A percentile compares a stretch with the other conserved stretches of the same genome.
Conservation (phyloP, 2,888 invertebrate species). For the Eupelmus urozonus region DNA sequence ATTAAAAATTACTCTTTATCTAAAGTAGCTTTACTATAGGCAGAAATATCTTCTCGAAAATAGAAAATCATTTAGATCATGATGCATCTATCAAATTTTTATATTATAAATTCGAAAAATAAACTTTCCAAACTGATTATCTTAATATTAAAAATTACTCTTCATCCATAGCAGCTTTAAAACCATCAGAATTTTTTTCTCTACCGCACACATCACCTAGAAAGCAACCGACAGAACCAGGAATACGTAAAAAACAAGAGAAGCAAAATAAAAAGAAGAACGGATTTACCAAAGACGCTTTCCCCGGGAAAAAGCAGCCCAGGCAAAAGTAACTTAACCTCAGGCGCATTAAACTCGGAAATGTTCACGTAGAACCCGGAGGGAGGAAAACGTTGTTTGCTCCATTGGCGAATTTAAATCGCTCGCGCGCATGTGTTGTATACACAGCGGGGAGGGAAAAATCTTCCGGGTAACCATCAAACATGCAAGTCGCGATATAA, state of each 20-base stretch:
- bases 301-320: background rate
- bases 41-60: too few relatives aligned
- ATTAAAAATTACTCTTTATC: too few relatives aligned
- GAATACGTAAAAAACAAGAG: background rate
- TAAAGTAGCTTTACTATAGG: too few relatives aligned
- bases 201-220: too few relatives aligned
- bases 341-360: conserved; percentile 20
- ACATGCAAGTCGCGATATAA: conserved; percentile 39
- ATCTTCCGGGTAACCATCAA: conserved; percentile 22
- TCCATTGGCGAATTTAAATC: conserved; percentile 41
- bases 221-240: background rate
- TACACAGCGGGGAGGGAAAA: conserved; percentile 10
- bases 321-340: conserved; percentile 15
- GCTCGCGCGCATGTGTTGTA: background rate
- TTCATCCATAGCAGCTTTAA: too few relatives aligned
- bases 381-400: conserved; percentile 8
- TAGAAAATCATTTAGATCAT: too few relatives aligned
- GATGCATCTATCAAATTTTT: too few relatives aligned
- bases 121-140: too few relatives aligned
- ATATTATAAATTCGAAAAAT: too few relatives aligned
- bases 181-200: too few relatives aligned
- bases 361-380: background rate
- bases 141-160: too few relatives aligned
- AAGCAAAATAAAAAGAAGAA: background rate
- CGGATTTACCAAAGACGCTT: background rate